These are phyloP conservation scores for Apodemia hepburni DNA, from an alignment of 2,888 invertebrate species.

Conservation along the genomic window DNA sequence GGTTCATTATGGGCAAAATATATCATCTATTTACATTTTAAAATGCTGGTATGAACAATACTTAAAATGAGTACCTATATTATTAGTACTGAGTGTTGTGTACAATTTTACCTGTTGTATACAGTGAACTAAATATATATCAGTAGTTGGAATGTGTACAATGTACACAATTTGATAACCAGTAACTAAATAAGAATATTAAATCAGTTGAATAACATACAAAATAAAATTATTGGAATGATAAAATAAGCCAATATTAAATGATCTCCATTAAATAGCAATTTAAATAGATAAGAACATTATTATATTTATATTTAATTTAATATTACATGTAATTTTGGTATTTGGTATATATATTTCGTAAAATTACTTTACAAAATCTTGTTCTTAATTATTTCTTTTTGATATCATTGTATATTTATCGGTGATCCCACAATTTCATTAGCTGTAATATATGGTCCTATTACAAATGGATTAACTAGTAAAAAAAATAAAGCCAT, in stretches of 20 bases:
- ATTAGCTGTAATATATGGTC: constrained; percentile 12
- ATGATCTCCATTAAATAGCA: background rate
- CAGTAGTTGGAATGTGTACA: background rate
- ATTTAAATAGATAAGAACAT: constrained; percentile 1
- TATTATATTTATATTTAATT: background rate
- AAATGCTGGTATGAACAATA: constrained; percentile 75
- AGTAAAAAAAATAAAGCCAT: background rate
- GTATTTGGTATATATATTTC: background rate
- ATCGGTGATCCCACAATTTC: constrained; percentile 12
- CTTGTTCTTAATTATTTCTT: background rate
- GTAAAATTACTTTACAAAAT: constrained; percentile 3
- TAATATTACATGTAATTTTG: constrained; percentile 7
- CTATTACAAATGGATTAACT: constrained; percentile 3
- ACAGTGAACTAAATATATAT: background rate
- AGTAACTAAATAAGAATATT: background rate
- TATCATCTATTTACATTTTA: constrained; percentile 76
- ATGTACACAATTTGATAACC: background rate
- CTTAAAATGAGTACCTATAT: constrained; percentile 61
- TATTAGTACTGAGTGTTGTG: constrained; percentile 41
- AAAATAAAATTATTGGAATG: constrained; percentile 10
- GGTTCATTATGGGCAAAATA: constrained; percentile 74
- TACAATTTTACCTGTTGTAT: constrained; percentile 26
- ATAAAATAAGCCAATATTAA: constrained; percentile 5
- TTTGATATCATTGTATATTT: constrained; percentile 1
- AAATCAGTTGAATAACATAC: background rate